A percentile compares a stretch with the other conserved stretches of the same genome.
phyloP scores from a whole-genome alignment of 1,140 invertebrate species.

The Calycopis cecrops region DNA sequence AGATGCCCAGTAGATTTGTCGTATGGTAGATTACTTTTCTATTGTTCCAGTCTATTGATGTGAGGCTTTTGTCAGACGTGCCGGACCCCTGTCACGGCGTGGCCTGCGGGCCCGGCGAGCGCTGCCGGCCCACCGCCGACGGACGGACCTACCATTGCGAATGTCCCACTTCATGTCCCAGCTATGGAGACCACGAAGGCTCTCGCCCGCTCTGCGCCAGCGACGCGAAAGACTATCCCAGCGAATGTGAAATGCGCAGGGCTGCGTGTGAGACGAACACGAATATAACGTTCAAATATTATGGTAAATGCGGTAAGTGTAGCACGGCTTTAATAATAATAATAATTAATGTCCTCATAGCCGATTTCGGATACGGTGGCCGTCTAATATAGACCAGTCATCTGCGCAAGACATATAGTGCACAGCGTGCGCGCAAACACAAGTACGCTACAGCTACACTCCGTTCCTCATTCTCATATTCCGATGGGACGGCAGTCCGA shows the following conservation, averaged over 20 bases:
- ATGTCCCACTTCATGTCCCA: conserved; percentile 85
- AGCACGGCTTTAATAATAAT: background rate
- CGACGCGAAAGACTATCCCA: conserved; percentile 84
- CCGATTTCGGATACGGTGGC: background rate
- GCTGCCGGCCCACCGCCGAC: conserved; percentile 85
- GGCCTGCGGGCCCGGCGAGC: conserved; percentile 83
- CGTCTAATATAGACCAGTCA: too few species aligned
- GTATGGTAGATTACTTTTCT: conserved; percentile 34
- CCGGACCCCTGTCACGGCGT: conserved; percentile 85
- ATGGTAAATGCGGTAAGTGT: conserved; percentile 91
- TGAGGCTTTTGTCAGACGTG: conserved; percentile 76
- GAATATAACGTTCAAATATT: conserved; percentile 90
- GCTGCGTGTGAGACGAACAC: conserved; percentile 83
- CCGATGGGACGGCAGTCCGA: too few species aligned
- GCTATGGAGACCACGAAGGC: conserved; percentile 86
- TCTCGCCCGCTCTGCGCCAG: conserved; percentile 84
- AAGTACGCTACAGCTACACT: too few species aligned
- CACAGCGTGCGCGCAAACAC: too few species aligned
- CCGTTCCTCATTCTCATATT: too few species aligned
- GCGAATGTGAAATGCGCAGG: conserved; percentile 87
- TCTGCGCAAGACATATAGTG: too few species aligned
- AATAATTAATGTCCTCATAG: background rate
- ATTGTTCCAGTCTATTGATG: conserved; percentile 42
- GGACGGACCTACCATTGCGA: conserved; percentile 83
- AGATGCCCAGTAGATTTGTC: conserved; percentile 11